Base-by-base conservation (phyloP, 2,797 vertebrate species). In the Pseudochaenichthys georgianus region DNA sequence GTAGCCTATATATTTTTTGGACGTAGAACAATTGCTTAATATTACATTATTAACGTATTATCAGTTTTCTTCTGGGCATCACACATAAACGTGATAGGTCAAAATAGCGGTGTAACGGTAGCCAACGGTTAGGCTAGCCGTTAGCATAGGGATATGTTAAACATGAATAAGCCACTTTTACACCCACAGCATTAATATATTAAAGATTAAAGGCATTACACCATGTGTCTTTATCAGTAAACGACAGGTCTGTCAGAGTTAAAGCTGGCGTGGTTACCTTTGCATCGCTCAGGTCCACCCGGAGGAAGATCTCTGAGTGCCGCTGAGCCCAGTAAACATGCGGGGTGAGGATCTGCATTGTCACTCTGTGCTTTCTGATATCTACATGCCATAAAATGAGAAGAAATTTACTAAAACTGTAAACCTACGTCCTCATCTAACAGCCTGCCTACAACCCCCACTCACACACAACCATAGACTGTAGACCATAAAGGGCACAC, bases 281-380 rank as follows among this genome's bases (percentile, higher is more conserved):
- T 0, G 97, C 96, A n/a, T 99, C 98, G 84, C 96, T 97, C 62
- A 99, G 96, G 47, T 99, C 97, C 91, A 99, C 98, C 19, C 97
- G 96, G 80, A 99, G 94, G 78, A 91, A 97, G 28, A 99, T 94
- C 75, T 98, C 96, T 5, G 90, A 88, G 85, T 98, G 98, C 5
- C 98, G 94, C 94, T 99, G 98, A n/a, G 98, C 98, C 98, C 98
- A 98, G 86, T 96, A 97, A 46, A 99, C 98, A 73, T 96, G 97
- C 50, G 98, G 98, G 31, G 97, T 98, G 75, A 99, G 94, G 76
- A 94, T 90, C 91, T 92, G 89, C 93, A 92, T 93, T 0, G 69
- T 79, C 34, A 4, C 51, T 4, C 5, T 2, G n/a, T 11, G 17
- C 0, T 28, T 10, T 38, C 12, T 19, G 13, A 15, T 1, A 3